Evolutionary conservation across 2,888 invertebrate genomes (phyloP), one percentile per base, ranked within the genome.

Genomic region (Sphecodes monilicornis): DNA sequence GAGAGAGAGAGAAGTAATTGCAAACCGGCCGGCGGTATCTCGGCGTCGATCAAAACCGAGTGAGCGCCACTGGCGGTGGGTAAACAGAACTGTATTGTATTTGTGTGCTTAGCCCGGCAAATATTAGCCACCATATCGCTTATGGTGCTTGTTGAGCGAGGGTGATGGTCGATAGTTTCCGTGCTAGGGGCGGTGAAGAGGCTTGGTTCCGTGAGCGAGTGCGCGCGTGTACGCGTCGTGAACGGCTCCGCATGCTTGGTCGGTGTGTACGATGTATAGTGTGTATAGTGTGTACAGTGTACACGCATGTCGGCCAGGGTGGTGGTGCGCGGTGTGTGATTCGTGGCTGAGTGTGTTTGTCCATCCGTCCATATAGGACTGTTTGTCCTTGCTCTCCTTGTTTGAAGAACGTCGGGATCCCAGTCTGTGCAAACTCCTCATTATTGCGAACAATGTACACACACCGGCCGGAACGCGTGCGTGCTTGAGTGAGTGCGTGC

Each of bases 71-170:
- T 92, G 93, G 71, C 89, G 70, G 57, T 87, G 86, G 82, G 90
- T 92, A 93, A 93, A 93, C 93, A 91, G 86, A 82, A 92, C 93
- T 92, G 91, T 92, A 93, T 93, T 92, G 93, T 93, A 92, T 94
- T 93, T 94, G 94, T 93, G 91, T 93, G 92, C 93, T 92, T 91
- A 92, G 93, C 91, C 92, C 90, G 90, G 92, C 93, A 94, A 94
- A 94, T 94, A 94, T 94, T 94, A 93, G 94, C 94, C 92, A 93
- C 92, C 93, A 93, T 94, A 94, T 94, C 94, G 94, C 94, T 93
- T 93, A 93, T 93, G 92, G 92, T 92, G 93, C 93, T 93, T 92
- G 93, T 92, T 90, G 92, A 92, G 92, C 90, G 93, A 91, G 91
- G 90, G 91, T 88, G 91, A 91, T 88, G 91, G 90, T 90, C 88